Base-by-base conservation (phyloP, 2,888 invertebrate species). In the Luperina nickerlii region DNA sequence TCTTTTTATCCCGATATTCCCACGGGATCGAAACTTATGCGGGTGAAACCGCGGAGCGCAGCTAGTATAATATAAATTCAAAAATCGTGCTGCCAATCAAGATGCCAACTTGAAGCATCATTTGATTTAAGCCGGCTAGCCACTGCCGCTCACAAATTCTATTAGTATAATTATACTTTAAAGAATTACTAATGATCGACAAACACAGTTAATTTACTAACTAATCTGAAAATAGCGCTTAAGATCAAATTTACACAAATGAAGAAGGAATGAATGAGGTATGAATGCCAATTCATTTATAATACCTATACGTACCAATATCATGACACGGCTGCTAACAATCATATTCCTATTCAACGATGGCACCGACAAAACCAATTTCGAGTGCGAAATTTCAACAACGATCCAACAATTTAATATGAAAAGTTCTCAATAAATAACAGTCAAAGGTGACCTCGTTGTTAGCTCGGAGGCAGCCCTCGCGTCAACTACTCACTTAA, bases 391-490 rank as follows among this genome's bases (percentile, higher is more conserved):
- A 79, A 72, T 65, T 79, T 84, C 48, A 65, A 70, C 70, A 63
- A 54, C 68, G 71, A 65, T 38, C 63, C 45, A 20, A 71, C 20
- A 42, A 60, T 72, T 76, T 68, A 69, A 76, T 74, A 66, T 72
- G 60, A 70, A 76, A 69, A 48, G 73, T 76, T 75, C 54, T 81
- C 69, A 71, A 78, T 83, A 78, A 89, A 83, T 84, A 85, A 77
- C 69, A 76, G 75, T 86, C 79, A 87, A 89, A 89, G 87, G 86
- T 88, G 90, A 89, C 90, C 91, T 88, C 85, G 83, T 91, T 91
- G 89, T 90, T 80, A 85, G 74, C 68, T 74, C 66, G 51, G 63
- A 71, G 72, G 84, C 83, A 84, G 83, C 83, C 86, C 87, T 87
- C 79, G 80, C 82, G 87, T 86, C 84, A 88, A 84, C 86, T 88